Conservation (phyloP, 2,797 vertebrate genomes). For the Discoglossus pictus region DNA sequence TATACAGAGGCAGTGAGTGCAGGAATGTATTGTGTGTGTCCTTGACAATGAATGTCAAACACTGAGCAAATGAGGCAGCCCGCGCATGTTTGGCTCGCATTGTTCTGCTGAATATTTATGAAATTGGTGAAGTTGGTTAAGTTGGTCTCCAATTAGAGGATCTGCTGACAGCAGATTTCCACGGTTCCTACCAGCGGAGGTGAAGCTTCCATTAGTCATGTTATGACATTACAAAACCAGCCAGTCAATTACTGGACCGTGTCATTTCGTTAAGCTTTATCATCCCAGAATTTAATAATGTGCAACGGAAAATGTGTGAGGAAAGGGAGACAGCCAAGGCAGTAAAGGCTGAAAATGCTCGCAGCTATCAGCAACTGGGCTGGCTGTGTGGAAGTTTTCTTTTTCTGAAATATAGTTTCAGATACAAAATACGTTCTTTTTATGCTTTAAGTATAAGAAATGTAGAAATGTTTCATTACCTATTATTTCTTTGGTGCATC, state of each 20-base stretch:
- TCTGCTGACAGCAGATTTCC: slow-evolving; percentile 60
- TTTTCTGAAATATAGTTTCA: too few species aligned
- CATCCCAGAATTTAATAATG: slow-evolving; percentile 38
- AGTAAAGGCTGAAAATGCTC: too few species aligned
- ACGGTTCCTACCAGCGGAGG: slow-evolving; percentile 52
- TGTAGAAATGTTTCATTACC: too few species aligned
- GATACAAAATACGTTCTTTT: too few species aligned
- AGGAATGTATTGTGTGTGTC: slow-evolving; percentile 43
- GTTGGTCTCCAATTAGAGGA: slow-evolving; percentile 62
- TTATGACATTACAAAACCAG: slow-evolving; percentile 53
- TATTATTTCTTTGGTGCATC: too few species aligned
- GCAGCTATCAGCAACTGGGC: too few species aligned
- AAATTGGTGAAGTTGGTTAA: slow-evolving; percentile 51
- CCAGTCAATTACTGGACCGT: slow-evolving; percentile 54
- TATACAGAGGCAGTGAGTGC: not conserved
- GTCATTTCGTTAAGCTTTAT: slow-evolving; percentile 40
- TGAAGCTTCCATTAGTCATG: slow-evolving; percentile 55
- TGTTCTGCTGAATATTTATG: slow-evolving; percentile 40
- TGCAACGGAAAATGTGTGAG: slow-evolving; percentile 19
- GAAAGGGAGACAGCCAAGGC: slow-evolving; percentile 13
- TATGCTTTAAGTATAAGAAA: too few species aligned
- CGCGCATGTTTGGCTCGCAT: not conserved
- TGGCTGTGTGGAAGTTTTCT: too few species aligned
- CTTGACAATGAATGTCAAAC: slow-evolving; percentile 54
- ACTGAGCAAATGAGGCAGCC: not conserved